phyloP scores from a whole-genome alignment of 1,140 invertebrate genomes.

The Pseudomyrmex gracilis region DNA sequence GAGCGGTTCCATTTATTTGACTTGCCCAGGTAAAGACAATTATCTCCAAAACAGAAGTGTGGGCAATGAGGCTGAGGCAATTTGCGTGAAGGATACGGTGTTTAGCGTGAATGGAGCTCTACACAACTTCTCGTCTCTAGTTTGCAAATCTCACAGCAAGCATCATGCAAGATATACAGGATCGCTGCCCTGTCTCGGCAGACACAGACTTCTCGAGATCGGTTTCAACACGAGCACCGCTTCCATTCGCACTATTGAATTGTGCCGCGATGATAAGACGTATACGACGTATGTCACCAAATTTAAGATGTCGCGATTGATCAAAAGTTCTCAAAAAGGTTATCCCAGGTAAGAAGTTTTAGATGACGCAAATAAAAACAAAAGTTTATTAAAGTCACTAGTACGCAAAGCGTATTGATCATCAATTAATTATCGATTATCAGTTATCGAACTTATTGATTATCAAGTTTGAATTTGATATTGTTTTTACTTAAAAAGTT shows the following conservation, averaged over 20 bases:
- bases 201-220: conserved; percentile 61
- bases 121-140: conserved; percentile 59
- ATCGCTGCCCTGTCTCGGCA: not conserved
- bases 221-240: conserved; percentile 68
- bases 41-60: conserved; percentile 47
- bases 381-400: no score
- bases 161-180: conserved; percentile 15
- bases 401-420: no score
- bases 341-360: conserved; percentile 73
- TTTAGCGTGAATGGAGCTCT: conserved; percentile 61
- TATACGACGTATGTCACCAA: conserved; percentile 82
- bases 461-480: no score
- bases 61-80: conserved; percentile 35
- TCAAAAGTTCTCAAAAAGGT: conserved; percentile 71
- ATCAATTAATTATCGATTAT: no score
- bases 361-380: no score
- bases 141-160: conserved; percentile 51
- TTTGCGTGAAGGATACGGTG: conserved; percentile 62
- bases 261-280: conserved; percentile 83
- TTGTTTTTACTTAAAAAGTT: no score
- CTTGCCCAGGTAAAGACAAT: conserved; percentile 74
- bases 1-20: conserved; percentile 66
- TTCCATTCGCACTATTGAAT: conserved; percentile 81
- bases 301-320: conserved; percentile 74
- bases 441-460: no score